phyloP scores from a whole-genome alignment of 2,888 invertebrate genomes.

The Neoascia interrupta region DNA sequence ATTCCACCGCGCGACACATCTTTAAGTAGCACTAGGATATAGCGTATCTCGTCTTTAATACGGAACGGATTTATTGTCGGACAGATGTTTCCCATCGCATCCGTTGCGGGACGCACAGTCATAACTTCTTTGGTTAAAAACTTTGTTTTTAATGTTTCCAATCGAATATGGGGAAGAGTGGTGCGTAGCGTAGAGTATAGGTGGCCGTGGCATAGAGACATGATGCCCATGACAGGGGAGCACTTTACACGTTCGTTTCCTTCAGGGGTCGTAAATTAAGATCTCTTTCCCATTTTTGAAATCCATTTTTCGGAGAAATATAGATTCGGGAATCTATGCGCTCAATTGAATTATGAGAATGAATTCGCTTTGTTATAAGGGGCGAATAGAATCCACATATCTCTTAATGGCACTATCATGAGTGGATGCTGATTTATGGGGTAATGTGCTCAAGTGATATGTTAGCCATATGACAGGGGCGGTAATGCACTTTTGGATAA shows the following conservation, averaged over 20 bases:
- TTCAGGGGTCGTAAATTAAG: conserved; percentile 56
- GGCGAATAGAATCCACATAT: neutral
- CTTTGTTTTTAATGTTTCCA: conserved; percentile 48
- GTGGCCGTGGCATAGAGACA: conserved; percentile 8
- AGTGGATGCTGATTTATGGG: conserved; percentile 64
- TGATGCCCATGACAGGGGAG: neutral
- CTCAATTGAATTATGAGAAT: conserved; percentile 56
- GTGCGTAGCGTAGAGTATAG: neutral
- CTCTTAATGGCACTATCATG: conserved; percentile 59
- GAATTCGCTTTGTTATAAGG: conserved; percentile 53
- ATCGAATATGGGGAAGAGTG: conserved; percentile 41
- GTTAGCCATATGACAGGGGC: conserved; percentile 55
- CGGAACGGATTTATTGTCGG: conserved; percentile 60
- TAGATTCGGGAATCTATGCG: conserved; percentile 38
- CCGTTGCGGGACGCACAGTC: conserved; percentile 33
- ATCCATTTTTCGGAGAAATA: conserved; percentile 46
- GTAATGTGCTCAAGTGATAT: conserved; percentile 65
- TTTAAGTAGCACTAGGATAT: conserved; percentile 40
- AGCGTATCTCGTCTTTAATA: conserved; percentile 19
- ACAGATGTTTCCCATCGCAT: conserved; percentile 64
- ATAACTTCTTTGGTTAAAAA: conserved; percentile 54
- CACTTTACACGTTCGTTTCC: conserved; percentile 40
- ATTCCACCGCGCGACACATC: conserved; percentile 42
- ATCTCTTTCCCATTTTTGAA: conserved; percentile 49
- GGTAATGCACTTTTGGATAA: too few species aligned